Percentiles rank a stretch among this genome's conserved stretches.
phyloP scores from a whole-genome alignment of 2,888 invertebrate genomes.

The Nomada fucata region DNA sequence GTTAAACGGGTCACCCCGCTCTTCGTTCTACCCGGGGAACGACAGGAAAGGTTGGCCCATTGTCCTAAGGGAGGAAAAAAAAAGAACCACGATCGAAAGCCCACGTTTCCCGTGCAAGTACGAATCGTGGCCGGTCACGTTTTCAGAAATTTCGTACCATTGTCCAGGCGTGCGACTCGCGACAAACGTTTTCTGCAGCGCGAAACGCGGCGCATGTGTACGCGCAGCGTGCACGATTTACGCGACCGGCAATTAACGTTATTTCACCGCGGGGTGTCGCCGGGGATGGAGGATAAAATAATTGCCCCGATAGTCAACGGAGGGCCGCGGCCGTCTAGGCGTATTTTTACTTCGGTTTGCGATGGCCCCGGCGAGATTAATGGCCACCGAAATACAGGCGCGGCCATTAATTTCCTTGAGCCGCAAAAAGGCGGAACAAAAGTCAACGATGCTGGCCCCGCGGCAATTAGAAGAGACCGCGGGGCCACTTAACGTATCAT shows the following conservation, averaged over 20 bases:
- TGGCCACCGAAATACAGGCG: slow-evolving; percentile 55
- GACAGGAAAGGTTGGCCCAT: too few species aligned
- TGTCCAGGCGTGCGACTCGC: background rate
- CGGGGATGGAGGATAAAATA: slow-evolving; percentile 38
- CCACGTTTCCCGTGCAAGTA: background rate
- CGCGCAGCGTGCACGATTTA: slow-evolving; percentile 19
- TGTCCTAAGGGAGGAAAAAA: background rate
- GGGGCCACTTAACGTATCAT: slow-evolving; percentile 54
- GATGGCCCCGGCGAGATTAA: slow-evolving; percentile 61
- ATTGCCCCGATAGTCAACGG: slow-evolving; percentile 38
- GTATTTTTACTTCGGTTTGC: slow-evolving; percentile 63
- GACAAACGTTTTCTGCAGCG: slow-evolving; percentile 3
- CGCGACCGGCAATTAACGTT: slow-evolving; percentile 46
- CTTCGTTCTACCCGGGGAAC: too few species aligned
- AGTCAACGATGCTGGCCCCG: slow-evolving; percentile 45
- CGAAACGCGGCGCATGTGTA: slow-evolving; percentile 8
- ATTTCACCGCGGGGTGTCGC: slow-evolving; percentile 1
- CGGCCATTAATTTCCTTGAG: slow-evolving; percentile 67
- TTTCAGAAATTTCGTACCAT: background rate
- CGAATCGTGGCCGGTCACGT: background rate
- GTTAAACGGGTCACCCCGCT: too few species aligned
- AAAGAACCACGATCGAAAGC: background rate
- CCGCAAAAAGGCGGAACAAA: slow-evolving; percentile 62
- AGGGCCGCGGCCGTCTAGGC: slow-evolving; percentile 14
- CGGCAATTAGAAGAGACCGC: slow-evolving; percentile 64